These are phyloP conservation scores for Venustoraphidia nigricollis DNA, from an alignment of 2,888 invertebrate species.

Conservation along the genomic window DNA sequence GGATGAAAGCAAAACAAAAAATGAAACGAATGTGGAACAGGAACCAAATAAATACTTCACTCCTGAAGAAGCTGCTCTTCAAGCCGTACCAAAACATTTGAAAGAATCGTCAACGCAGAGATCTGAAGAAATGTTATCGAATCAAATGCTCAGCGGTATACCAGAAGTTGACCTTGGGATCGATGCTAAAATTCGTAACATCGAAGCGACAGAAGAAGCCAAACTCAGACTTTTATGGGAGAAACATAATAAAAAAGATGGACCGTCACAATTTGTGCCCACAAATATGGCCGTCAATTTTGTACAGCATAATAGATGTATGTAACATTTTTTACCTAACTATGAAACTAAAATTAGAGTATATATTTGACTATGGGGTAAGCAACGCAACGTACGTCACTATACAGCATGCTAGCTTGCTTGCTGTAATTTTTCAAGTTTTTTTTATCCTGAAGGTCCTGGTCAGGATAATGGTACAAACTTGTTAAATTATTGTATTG, in stretches of 20 bases:
- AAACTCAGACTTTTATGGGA: constrained; percentile 85
- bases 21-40: constrained; percentile 27
- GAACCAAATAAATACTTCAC: constrained; percentile 50
- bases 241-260: constrained; percentile 79
- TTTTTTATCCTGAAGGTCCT: no score
- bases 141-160: constrained; percentile 99
- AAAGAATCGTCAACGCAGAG: constrained; percentile 71
- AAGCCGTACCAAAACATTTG: constrained; percentile 78
- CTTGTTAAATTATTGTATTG: no score
- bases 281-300: constrained; percentile 98
- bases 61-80: constrained; percentile 80
- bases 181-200: constrained; percentile 95
- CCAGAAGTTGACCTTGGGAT: constrained; percentile 99
- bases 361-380: no score
- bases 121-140: constrained; percentile 97
- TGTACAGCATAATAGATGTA: constrained; percentile 91
- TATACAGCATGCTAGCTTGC: no score
- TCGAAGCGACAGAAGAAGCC: constrained; percentile 97
- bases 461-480: no score
- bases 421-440: no score
- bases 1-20: constrained; percentile 21
- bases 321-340: constrained; percentile 21
- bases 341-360: no score
- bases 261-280: constrained; percentile 89
- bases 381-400: no score